Evolutionary conservation across 2,797 vertebrate genomes (phyloP).

Genomic region (Allochrocebus solatus): DNA sequence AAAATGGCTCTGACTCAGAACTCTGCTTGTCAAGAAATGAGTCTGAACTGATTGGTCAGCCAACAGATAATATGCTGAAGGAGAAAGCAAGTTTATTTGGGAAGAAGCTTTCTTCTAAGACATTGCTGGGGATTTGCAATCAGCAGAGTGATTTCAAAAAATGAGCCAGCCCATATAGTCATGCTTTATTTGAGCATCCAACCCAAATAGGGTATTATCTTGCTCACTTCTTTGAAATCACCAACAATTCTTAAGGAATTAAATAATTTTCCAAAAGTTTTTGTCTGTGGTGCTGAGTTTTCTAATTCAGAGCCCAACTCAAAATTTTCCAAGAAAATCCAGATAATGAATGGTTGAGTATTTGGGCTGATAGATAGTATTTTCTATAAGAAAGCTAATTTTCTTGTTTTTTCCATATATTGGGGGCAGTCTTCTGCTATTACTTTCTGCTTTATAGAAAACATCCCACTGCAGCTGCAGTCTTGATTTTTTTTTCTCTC

Average conservation of each 20-base stretch:
- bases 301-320: conserved; percentile 32
- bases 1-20: conserved; percentile 40
- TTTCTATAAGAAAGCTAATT: conserved; percentile 31
- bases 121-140: conserved; percentile 34
- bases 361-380: neutral
- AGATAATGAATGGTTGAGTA: neutral
- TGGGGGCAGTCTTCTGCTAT: neutral
- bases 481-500: neutral
- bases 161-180: neutral
- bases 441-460: neutral
- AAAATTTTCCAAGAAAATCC: conserved; percentile 7
- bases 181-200: neutral
- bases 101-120: conserved; percentile 19
- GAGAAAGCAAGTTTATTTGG: conserved; percentile 39
- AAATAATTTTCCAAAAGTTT: neutral
- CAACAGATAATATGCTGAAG: conserved; percentile 16
- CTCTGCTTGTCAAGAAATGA: conserved; percentile 9
- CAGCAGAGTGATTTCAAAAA: neutral
- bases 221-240: conserved; percentile 34
- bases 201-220: neutral
- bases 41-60: conserved; percentile 10
- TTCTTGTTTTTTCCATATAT: conserved; percentile 1
- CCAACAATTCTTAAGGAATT: neutral
- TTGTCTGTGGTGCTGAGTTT: neutral
- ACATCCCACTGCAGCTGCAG: neutral